Evolutionary conservation across 2,888 invertebrate species (phyloP), one percentile per base, ranked within the genome.

Genomic region (Amphipoea oculea): DNA sequence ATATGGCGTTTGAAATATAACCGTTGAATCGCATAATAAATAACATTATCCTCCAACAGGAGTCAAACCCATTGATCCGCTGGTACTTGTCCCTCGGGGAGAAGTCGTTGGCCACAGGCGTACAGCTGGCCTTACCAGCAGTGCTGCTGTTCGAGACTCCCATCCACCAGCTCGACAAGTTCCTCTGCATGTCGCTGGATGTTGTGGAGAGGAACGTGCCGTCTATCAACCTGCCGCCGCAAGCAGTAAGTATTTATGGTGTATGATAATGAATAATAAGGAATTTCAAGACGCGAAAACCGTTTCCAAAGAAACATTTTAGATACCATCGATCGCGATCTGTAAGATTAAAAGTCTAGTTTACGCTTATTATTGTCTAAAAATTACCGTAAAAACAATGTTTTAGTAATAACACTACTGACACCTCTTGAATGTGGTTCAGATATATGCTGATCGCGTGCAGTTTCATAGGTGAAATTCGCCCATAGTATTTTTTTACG

Each of bases 181-280:
- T 99, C 83, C 97, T 99, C 83, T 99, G 99, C 95, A 98, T 97
- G 92, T 98, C 99, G 78, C 97, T 99, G 85, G 99, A 99, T 88
- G 97, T 98, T 63, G 98, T 99, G n/a, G 99, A 99, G 93, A 98
- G 98, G 90, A 97, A 98, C 81, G 98, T 99, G 71, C 99, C 99
- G 0, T 97, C 98, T 2, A 98, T 99, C 82, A 98, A 98, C 92
- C 96, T 99, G 87, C 98, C 99, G 9, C 99, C 99, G 14, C 98
- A 99, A 96, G 97, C 98, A 97, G 99, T 99, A 97, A 97, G 97
- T 87, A 57, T 54, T 12, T 67, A 51, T 11, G 29, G 9, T 65
- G 40, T 4, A 65, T 29, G 29, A 48, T 73, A 4, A 40, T 17
- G 3, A 29, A 54, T 23, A 74, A 62, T 3, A 17, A 1, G 17